Percentiles rank a stretch among this genome's conserved stretches.
These are phyloP conservation scores for Polyodon spathula DNA, from an alignment of 2,113 vertebrate genomes.

Conservation along the genomic window DNA sequence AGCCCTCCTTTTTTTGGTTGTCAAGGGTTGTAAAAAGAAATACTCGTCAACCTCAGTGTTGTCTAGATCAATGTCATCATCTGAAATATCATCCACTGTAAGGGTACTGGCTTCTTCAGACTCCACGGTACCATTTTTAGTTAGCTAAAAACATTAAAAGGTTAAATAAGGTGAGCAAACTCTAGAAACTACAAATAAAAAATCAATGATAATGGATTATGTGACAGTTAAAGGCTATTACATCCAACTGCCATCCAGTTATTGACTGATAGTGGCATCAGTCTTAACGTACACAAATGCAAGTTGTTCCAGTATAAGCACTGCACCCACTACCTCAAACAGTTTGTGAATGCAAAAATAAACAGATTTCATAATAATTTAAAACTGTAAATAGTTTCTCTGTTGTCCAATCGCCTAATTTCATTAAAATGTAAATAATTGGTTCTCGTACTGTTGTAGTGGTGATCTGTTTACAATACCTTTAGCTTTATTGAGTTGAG, in stretches of 20 bases:
- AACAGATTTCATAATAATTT: background rate
- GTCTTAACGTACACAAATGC: too few relatives aligned
- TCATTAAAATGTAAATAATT: too few relatives aligned
- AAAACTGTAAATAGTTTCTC: background rate
- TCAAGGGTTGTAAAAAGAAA: conserved; percentile 93
- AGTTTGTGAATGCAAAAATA: background rate
- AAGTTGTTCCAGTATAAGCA: too few relatives aligned
- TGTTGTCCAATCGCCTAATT: too few relatives aligned
- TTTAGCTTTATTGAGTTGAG: conserved; percentile 87
- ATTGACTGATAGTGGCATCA: too few relatives aligned
- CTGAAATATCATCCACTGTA: conserved; percentile 91
- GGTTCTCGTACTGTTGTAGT: too few relatives aligned
- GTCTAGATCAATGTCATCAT: conserved; percentile 94
- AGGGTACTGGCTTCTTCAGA: conserved; percentile 87
- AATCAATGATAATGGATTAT: background rate
- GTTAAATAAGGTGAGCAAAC: conserved; percentile 2
- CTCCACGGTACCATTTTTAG: conserved; percentile 88
- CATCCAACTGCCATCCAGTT: too few relatives aligned
- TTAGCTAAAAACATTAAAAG: conserved; percentile 65
- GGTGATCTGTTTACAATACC: conserved; percentile 43
- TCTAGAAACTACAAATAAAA: background rate
- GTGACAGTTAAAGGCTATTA: background rate
- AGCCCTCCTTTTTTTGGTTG: conserved; percentile 86
- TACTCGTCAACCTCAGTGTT: conserved; percentile 97
- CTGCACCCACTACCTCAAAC: too few relatives aligned